Conservation (phyloP, 2,888 invertebrate species). For the Drosophila sordidapex region DNA sequence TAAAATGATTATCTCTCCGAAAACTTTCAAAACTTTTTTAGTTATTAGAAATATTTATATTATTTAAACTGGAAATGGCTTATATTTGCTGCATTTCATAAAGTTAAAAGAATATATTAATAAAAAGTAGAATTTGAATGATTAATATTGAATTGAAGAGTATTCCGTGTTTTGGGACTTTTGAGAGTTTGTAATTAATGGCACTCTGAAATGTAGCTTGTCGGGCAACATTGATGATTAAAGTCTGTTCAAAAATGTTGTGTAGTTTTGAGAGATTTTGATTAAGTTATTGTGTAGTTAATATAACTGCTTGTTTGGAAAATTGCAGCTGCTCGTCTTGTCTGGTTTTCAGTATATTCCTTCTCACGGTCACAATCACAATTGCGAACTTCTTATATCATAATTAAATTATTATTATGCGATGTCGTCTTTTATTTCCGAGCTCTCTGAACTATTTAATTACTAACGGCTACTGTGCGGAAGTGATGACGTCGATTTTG, state of each 20-base stretch:
- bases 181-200: neutral
- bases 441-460: conserved; percentile 16
- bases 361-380: neutral
- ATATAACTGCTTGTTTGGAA: neutral
- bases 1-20: neutral
- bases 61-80: too few relatives aligned
- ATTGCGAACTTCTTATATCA: neutral
- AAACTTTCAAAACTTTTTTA: neutral
- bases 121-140: neutral
- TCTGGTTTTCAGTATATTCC: neutral
- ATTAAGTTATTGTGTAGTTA: neutral
- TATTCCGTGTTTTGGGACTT: neutral
- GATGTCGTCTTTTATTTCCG: neutral
- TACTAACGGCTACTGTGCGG: conserved; percentile 45
- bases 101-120: neutral
- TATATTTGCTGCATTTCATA: neutral
- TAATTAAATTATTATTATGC: neutral
- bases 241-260: neutral
- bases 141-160: neutral
- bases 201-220: neutral
- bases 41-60: neutral
- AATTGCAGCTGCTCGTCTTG: neutral
- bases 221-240: neutral
- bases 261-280: neutral
- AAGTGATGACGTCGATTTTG: conserved; percentile 57